Percentiles rank a stretch among this genome's conserved stretches.
These are phyloP conservation scores for Cochlearius cochlearius DNA, from an alignment of 2,113 vertebrate genomes.

Conservation along the genomic window DNA sequence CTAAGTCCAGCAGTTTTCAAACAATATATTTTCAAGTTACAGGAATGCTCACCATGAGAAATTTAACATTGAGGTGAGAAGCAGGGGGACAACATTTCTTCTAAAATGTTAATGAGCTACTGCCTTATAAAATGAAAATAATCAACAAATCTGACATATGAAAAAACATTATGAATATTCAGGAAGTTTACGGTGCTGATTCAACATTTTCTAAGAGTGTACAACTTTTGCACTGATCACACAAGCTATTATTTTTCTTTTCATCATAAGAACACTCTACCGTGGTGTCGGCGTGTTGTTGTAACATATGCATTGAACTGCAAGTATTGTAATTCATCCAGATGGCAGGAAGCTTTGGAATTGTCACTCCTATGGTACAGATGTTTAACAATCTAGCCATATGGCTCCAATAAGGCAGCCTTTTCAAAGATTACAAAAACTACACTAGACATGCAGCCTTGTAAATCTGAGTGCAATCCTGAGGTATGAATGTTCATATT, in stretches of 20 bases:
- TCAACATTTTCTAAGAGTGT: not conserved
- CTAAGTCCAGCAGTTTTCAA: slow-evolving; percentile 44
- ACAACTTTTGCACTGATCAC: slow-evolving; percentile 3
- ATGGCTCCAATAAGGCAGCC: slow-evolving; percentile 56
- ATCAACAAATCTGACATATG: not conserved
- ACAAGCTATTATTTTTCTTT: not conserved
- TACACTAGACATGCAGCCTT: not conserved
- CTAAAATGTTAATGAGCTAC: not conserved
- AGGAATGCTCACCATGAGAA: slow-evolving; percentile 20
- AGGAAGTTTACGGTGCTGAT: not conserved
- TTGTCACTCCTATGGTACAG: slow-evolving; percentile 65
- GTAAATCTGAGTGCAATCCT: not conserved
- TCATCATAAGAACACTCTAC: not conserved
- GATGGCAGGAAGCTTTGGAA: slow-evolving; percentile 67
- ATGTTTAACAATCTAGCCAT: slow-evolving; percentile 72
- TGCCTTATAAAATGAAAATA: not conserved
- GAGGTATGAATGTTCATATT: not conserved
- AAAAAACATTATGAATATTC: slow-evolving; percentile 18
- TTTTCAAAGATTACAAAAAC: slow-evolving; percentile 42
- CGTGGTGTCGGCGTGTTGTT: not conserved
- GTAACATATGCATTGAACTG: not conserved
- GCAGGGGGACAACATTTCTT: not conserved
- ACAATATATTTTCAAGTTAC: slow-evolving; percentile 23
- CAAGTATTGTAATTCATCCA: slow-evolving; percentile 61
- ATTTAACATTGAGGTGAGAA: slow-evolving; percentile 5